Evolutionary conservation across 2,888 invertebrate genomes (phyloP).

Genomic region (Leptura quadrifasciata): DNA sequence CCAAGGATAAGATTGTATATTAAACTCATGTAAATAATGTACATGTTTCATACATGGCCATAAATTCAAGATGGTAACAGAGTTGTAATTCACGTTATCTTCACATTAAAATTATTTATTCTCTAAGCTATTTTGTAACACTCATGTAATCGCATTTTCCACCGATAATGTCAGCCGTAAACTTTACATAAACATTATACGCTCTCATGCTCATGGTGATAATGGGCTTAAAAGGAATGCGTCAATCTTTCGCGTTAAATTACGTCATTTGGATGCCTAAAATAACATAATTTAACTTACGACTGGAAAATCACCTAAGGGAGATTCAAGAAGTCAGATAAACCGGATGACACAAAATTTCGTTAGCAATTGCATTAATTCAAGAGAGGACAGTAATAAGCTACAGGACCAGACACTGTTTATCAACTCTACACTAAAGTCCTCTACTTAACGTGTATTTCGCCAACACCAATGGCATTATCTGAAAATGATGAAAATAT

Average conservation of each 20-base stretch:
- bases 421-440: no score
- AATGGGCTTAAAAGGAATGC: not conserved
- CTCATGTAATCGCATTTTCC: slow-evolving; percentile 18
- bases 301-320: not conserved
- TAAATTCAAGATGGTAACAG: slow-evolving; percentile 17
- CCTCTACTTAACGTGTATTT: no score
- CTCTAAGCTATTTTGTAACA: slow-evolving; percentile 23
- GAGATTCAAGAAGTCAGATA: not conserved
- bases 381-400: no score
- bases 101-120: slow-evolving; percentile 30
- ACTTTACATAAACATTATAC: slow-evolving; percentile 18
- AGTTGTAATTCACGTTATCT: slow-evolving; percentile 28
- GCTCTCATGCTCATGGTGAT: not conserved
- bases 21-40: slow-evolving; percentile 16
- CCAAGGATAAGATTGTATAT: slow-evolving; percentile 1
- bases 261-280: slow-evolving; percentile 1
- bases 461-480: no score
- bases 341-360: no score
- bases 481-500: no score
- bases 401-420: no score
- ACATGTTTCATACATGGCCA: slow-evolving; percentile 1
- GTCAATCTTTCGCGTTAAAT: not conserved
- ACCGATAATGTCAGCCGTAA: slow-evolving; percentile 24
- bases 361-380: no score
- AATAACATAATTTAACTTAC: not conserved